Evolutionary conservation across 1,140 invertebrate species (phyloP), one percentile per base, ranked within the genome.

Genomic region (Euwallacea similis): DNA sequence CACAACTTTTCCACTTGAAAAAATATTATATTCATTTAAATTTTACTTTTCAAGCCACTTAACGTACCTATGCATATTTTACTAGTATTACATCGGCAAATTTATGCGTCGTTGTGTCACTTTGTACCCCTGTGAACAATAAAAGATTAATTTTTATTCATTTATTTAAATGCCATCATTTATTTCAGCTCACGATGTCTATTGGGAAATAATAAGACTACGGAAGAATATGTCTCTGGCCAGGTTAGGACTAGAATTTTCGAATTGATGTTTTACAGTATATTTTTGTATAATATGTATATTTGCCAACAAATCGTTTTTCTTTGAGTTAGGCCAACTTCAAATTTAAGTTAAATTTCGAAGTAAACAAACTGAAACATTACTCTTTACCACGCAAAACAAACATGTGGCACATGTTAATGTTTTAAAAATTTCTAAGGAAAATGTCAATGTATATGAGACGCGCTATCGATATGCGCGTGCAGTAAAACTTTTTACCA

Each of bases 171-270:
- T 33, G 16, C 58, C 8, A 63, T 63, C n/a, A 63, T 69, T 66
- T 76, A 71, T 75, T 87, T 68, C 83, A 90, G 90, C 88, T 73
- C 87, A 90, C 76, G 91, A 93, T 75, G 85, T 91, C 66, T 93
- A 91, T 77, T 91, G 89, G 86, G 90, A 93, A 82, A 88, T 93
- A 62, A 86, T 88, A 15, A 84, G 87, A 73, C 82, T 92, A 62
- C 82, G 91, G 53, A 89, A 90, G 78, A 89, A 91, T 82, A 93
- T 94, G 87, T 86, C 89, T 42, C 81, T 92, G 42, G 89, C 91
- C 50, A 85, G 90, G 74, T 83, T 93, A 50, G 91, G 92, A 43
- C 77, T 88, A 41, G 72, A 72, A 58, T 13, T 70, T 11, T 46
- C 11, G 13, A 70, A 42, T 62, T 70, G 63, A 63, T 10, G 15